phyloP scores from a whole-genome alignment of 2,888 invertebrate species.

The Agonopterix arenella region DNA sequence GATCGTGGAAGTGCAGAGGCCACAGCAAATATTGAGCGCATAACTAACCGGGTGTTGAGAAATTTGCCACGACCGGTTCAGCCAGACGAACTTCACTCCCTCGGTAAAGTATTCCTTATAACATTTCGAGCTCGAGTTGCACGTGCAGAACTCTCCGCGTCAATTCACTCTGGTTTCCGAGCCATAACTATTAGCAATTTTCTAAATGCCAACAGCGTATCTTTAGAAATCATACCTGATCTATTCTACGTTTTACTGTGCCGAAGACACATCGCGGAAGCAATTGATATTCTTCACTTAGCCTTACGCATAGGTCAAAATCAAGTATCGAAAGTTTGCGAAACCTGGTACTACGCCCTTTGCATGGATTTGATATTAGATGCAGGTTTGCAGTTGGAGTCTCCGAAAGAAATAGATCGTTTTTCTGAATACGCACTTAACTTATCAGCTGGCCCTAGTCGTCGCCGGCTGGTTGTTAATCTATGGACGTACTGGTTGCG shows the following conservation, averaged over 20 bases:
- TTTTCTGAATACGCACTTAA: slow-evolving; percentile 53
- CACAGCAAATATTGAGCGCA: slow-evolving; percentile 48
- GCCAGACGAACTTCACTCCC: slow-evolving; percentile 57
- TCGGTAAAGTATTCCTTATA: slow-evolving; percentile 59
- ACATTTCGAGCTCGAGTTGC: slow-evolving; percentile 59
- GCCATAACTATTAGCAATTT: slow-evolving; percentile 57
- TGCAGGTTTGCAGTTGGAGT: slow-evolving; percentile 72
- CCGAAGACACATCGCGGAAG: slow-evolving; percentile 64
- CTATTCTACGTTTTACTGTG: slow-evolving; percentile 57
- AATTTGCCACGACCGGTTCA: slow-evolving; percentile 41
- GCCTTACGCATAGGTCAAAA: slow-evolving; percentile 35
- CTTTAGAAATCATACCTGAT: slow-evolving; percentile 61
- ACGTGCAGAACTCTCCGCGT: slow-evolving; percentile 39
- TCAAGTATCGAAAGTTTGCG: slow-evolving; percentile 36
- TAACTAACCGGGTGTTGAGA: slow-evolving; percentile 41
- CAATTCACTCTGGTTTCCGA: slow-evolving; percentile 57
- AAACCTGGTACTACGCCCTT: slow-evolving; percentile 76
- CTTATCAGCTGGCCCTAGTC: slow-evolving; percentile 32
- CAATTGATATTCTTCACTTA: slow-evolving; percentile 60
- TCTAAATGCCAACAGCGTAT: slow-evolving; percentile 52
- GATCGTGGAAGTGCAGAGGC: slow-evolving; percentile 47
- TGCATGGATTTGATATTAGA: slow-evolving; percentile 77
- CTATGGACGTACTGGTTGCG: slow-evolving; percentile 67
- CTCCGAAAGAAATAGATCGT: slow-evolving; percentile 54
- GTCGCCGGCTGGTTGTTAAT: slow-evolving; percentile 48